Percentiles rank a stretch among this genome's conserved stretches.
Evolutionary conservation across 2,113 vertebrate genomes (phyloP).

Genomic region (Phyllostomus hastatus): DNA sequence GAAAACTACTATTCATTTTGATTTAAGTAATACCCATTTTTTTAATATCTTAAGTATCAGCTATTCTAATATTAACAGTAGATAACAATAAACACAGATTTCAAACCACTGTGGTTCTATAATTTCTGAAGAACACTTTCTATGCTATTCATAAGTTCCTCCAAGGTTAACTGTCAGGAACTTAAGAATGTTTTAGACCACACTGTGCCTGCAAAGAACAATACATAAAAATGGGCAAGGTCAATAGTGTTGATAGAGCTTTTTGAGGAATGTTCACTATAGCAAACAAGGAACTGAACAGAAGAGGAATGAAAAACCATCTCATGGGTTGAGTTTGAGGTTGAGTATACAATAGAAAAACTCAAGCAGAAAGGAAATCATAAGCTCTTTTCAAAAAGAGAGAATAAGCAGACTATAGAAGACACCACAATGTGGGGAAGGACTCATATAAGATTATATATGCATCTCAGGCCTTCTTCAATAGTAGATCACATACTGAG

Average conservation of each 20-base stretch:
- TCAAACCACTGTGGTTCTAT: conserved; percentile 1
- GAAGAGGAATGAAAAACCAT: background rate
- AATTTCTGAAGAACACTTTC: conserved; percentile 42
- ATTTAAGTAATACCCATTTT: background rate
- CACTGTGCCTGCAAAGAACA: background rate
- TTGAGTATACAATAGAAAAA: background rate
- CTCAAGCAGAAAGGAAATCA: background rate
- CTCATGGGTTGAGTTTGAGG: background rate
- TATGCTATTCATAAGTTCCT: background rate
- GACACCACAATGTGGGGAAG: background rate
- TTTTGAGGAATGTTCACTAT: background rate
- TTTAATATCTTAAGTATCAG: background rate
- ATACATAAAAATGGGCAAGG: background rate
- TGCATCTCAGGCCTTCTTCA: background rate
- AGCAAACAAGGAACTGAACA: background rate
- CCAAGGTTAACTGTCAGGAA: conserved; percentile 17
- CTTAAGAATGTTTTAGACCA: background rate
- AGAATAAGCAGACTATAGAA: background rate
- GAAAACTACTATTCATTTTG: background rate
- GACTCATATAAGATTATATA: background rate
- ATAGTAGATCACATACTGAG: background rate
- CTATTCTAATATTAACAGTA: conserved; percentile 26
- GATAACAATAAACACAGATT: background rate
- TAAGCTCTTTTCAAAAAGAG: conserved; percentile 1
- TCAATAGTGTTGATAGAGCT: background rate